phyloP scores from a whole-genome alignment of 2,797 vertebrate species.

The Diplodus puntazzo region DNA sequence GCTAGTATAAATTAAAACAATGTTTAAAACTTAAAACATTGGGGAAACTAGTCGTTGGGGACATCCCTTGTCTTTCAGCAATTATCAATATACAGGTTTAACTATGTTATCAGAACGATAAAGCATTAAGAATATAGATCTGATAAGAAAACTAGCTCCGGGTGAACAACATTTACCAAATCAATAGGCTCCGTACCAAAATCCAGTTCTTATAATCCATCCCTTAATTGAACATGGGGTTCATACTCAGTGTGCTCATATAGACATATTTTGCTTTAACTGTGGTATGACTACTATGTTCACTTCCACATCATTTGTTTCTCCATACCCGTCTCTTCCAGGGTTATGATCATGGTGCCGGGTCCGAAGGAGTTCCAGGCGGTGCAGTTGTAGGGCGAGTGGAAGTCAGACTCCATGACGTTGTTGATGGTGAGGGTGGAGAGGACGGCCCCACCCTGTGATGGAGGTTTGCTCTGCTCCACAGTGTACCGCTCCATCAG shows the following conservation, averaged over 20 bases:
- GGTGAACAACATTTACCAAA: not conserved
- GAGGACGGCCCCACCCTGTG: conserved; percentile 90
- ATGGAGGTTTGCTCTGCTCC: conserved; percentile 88
- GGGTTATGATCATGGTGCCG: conserved; percentile 94
- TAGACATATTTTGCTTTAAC: not conserved
- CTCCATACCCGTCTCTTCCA: conserved; percentile 88
- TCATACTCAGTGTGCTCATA: too few species aligned
- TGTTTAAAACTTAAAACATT: too few species aligned
- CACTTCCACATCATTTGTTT: too few species aligned
- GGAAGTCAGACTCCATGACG: conserved; percentile 95
- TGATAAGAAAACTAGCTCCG: too few species aligned
- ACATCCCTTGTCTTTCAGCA: too few species aligned
- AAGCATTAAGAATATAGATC: not conserved
- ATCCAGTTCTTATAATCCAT: not conserved
- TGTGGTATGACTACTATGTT: not conserved
- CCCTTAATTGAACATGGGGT: not conserved
- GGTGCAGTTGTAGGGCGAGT: conserved; percentile 97
- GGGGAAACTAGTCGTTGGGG: too few species aligned
- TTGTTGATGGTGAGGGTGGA: conserved; percentile 97
- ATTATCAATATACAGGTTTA: not conserved
- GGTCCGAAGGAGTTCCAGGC: conserved; percentile 97
- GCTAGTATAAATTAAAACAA: too few species aligned
- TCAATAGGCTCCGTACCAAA: not conserved
- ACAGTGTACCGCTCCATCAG: conserved; percentile 94
- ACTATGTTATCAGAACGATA: not conserved